Evolutionary conservation across 23 tunicate genomes (phyloP).

Genomic region (Botrylloides violaceus): DNA sequence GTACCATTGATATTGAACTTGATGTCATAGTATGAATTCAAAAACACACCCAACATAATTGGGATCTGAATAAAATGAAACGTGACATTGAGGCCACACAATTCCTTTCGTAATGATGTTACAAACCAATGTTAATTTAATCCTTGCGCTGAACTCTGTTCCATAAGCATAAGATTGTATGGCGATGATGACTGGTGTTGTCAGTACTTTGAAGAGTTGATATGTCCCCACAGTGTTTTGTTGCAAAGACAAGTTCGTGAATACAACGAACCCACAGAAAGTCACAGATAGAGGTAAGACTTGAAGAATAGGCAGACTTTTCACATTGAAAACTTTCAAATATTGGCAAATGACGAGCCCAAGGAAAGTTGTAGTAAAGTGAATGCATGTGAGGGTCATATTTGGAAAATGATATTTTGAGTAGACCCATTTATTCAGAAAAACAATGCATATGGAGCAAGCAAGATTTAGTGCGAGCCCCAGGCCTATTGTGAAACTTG

Average conservation of each 20-base stretch:
- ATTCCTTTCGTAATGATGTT: too few species aligned
- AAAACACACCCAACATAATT: conserved; percentile 62
- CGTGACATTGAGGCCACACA: not conserved
- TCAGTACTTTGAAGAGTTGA: conserved; percentile 57
- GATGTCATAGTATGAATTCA: conserved; percentile 94
- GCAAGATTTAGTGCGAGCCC: conserved; percentile 56
- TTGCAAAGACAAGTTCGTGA: conserved; percentile 51
- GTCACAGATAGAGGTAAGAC: conserved; percentile 47
- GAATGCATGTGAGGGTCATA: conserved; percentile 81
- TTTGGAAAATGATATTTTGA: conserved; percentile 64
- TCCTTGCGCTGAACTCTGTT: conserved; percentile 34
- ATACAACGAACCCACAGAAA: conserved; percentile 51
- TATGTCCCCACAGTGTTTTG: conserved; percentile 61
- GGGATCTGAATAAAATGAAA: conserved; percentile 43
- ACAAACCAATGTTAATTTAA: conserved; percentile 86
- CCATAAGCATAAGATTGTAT: conserved; percentile 54
- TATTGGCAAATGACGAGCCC: conserved; percentile 62
- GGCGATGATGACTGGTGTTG: conserved; percentile 76
- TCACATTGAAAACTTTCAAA: conserved; percentile 54
- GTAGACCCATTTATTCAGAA: conserved; percentile 94
- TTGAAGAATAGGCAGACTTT: conserved; percentile 37
- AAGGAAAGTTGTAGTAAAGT: conserved; percentile 75
- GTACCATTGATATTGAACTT: conserved; percentile 77
- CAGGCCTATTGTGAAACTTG: conserved; percentile 25
- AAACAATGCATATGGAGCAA: conserved; percentile 84